These are phyloP conservation scores for Teleogryllus oceanicus DNA, from an alignment of 2,888 invertebrate genomes.

Conservation along the genomic window DNA sequence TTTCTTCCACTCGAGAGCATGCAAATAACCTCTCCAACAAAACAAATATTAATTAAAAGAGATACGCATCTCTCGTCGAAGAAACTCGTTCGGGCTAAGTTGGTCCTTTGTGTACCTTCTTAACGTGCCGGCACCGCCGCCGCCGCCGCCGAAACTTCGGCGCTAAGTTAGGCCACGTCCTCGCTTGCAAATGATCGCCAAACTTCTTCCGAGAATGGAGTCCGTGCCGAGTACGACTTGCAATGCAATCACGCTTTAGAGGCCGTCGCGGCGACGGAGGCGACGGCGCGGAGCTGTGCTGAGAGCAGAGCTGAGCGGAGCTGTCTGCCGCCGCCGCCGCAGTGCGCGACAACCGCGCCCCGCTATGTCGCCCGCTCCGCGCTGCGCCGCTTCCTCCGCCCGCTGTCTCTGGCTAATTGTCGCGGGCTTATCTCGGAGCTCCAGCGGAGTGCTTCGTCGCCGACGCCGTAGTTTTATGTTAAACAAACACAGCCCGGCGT, in stretches of 20 bases:
- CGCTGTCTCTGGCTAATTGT: slow-evolving; percentile 4
- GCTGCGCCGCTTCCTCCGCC: neutral
- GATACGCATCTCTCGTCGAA: slow-evolving; percentile 7
- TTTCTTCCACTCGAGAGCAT: neutral
- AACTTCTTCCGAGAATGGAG: neutral
- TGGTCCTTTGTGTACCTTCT: slow-evolving; percentile 2
- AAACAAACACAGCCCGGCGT: slow-evolving; percentile 1
- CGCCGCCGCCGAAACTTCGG: neutral
- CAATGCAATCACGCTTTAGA: slow-evolving; percentile 18
- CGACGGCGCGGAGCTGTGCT: too few species aligned
- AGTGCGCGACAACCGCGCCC: too few species aligned
- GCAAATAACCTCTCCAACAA: neutral
- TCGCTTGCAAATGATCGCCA: neutral
- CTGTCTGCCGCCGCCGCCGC: too few species aligned
- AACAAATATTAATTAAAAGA: slow-evolving; percentile 18
- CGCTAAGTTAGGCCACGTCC: neutral
- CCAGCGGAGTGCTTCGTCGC: neutral
- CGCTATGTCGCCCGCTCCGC: too few species aligned
- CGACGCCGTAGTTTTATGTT: neutral
- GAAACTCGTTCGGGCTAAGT: neutral
- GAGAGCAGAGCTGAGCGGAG: too few species aligned
- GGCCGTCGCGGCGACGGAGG: neutral
- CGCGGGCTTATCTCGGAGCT: neutral
- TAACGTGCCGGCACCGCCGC: neutral
- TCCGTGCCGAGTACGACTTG: neutral